Percentiles rank a stretch among this genome's conserved stretches.
Evolutionary conservation across 2,888 invertebrate genomes (phyloP).

Genomic region (Caenorhabditis japonica): DNA sequence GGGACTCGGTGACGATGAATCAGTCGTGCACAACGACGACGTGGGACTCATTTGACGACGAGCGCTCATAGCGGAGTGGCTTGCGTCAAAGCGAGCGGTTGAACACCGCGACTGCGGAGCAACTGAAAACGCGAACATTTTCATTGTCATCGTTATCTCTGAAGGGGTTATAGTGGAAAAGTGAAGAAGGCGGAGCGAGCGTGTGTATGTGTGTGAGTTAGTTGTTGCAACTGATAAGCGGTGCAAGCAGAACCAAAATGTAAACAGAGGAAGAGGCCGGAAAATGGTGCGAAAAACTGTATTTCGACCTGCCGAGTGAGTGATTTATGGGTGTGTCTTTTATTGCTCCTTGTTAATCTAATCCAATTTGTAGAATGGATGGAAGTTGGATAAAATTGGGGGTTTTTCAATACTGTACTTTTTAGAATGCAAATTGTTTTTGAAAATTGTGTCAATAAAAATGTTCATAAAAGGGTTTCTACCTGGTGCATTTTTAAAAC

Average conservation of each 20-base stretch:
- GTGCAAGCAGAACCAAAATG: constrained; percentile 30
- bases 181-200: constrained; percentile 38
- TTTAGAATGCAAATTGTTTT: no score
- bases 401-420: no score
- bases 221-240: constrained; percentile 25
- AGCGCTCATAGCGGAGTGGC: constrained; percentile 72
- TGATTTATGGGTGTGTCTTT: no score
- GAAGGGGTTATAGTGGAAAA: constrained; percentile 17
- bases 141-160: no score
- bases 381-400: no score
- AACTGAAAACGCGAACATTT: constrained; percentile 64
- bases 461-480: no score
- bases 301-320: no score
- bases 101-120: constrained; percentile 74
- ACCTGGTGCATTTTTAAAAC: no score
- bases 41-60: constrained; percentile 21
- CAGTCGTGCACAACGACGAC: constrained; percentile 22
- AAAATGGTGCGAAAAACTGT: constrained; percentile 1
- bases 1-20: constrained; percentile 10
- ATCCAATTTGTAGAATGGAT: no score
- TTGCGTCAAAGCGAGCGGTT: constrained; percentile 70
- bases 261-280: constrained; percentile 27
- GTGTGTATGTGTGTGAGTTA: constrained; percentile 4
- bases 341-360: no score
- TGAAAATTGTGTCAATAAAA: no score